These are phyloP conservation scores for Gymnocephalus cernua DNA, from an alignment of 2,113 vertebrate genomes.

Conservation along the genomic window DNA sequence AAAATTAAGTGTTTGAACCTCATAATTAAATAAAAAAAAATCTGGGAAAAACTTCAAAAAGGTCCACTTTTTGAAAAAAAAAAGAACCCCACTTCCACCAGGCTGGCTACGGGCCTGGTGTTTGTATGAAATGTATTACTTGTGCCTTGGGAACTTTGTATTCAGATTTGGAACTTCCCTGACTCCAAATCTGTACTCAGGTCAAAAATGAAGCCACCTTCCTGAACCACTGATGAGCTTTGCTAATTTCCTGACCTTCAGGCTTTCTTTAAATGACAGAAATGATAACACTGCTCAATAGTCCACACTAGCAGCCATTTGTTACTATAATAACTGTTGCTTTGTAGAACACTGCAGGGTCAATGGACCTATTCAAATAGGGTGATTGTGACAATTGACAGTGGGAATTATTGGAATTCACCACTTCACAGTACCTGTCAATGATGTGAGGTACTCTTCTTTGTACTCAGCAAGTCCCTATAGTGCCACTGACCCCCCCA, in stretches of 20 bases:
- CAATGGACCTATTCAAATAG: conserved; percentile 35
- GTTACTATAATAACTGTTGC: too few species aligned
- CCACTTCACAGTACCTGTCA: conserved; percentile 20
- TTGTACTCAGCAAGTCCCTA: neutral
- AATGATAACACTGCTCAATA: neutral
- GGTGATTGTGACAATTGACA: conserved; percentile 36
- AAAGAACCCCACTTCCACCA: too few species aligned
- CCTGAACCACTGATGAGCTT: too few species aligned
- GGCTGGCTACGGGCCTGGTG: too few species aligned
- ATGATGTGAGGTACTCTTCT: neutral
- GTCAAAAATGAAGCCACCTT: neutral
- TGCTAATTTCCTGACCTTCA: neutral
- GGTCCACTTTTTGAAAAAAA: too few species aligned
- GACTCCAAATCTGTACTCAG: neutral
- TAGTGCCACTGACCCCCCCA: neutral
- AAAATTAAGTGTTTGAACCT: too few species aligned
- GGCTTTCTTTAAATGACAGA: neutral
- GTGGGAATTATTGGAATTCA: conserved; percentile 32
- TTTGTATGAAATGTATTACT: neutral
- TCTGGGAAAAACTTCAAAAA: too few species aligned
- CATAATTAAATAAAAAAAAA: too few species aligned
- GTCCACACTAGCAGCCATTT: conserved; percentile 1
- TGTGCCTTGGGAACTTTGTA: neutral
- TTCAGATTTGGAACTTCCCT: neutral
- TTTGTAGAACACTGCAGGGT: neutral